These are phyloP conservation scores for Argentina silus DNA, from an alignment of 2,797 vertebrate genomes.

Conservation along the genomic window DNA sequence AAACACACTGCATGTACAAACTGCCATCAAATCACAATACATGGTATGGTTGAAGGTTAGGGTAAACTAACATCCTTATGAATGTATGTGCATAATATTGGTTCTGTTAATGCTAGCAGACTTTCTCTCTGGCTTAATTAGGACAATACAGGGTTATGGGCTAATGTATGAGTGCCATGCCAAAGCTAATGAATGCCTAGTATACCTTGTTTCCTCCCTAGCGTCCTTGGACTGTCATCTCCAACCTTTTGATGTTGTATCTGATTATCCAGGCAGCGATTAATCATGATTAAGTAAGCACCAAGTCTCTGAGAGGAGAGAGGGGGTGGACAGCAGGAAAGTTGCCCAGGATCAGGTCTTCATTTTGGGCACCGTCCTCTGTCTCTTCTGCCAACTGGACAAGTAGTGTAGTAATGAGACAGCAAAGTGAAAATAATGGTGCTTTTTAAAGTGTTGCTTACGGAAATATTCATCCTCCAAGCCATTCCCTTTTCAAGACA, in stretches of 20 bases:
- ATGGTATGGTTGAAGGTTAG: slow-evolving; percentile 60
- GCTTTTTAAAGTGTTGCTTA: slow-evolving; percentile 71
- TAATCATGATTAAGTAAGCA: slow-evolving; percentile 99
- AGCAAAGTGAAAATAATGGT: slow-evolving; percentile 66
- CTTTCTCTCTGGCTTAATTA: slow-evolving; percentile 87
- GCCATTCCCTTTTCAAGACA: slow-evolving; percentile 66
- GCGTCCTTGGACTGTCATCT: slow-evolving; percentile 99
- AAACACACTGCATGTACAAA: slow-evolving; percentile 93
- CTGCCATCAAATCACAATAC: slow-evolving; percentile 56
- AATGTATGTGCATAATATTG: slow-evolving; percentile 66
- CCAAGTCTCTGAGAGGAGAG: slow-evolving; percentile 88
- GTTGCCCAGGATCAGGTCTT: slow-evolving; percentile 85
- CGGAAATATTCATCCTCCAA: slow-evolving; percentile 71
- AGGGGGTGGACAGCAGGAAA: slow-evolving; percentile 80
- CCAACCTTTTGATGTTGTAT: slow-evolving; percentile 99
- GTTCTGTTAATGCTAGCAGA: slow-evolving; percentile 73
- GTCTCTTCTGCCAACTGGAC: slow-evolving; percentile 75
- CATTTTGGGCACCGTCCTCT: slow-evolving; percentile 82
- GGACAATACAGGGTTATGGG: slow-evolving; percentile 94
- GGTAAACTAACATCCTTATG: slow-evolving; percentile 47
- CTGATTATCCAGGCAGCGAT: slow-evolving; percentile 99
- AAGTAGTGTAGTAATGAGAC: slow-evolving; percentile 72
- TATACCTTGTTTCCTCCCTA: slow-evolving; percentile 92
- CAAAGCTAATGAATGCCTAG: slow-evolving; percentile 92
- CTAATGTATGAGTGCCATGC: slow-evolving; percentile 82